These are phyloP conservation scores for Zhuqinia jingwanae DNA, from an alignment of 2,888 invertebrate species.

Conservation along the genomic window DNA sequence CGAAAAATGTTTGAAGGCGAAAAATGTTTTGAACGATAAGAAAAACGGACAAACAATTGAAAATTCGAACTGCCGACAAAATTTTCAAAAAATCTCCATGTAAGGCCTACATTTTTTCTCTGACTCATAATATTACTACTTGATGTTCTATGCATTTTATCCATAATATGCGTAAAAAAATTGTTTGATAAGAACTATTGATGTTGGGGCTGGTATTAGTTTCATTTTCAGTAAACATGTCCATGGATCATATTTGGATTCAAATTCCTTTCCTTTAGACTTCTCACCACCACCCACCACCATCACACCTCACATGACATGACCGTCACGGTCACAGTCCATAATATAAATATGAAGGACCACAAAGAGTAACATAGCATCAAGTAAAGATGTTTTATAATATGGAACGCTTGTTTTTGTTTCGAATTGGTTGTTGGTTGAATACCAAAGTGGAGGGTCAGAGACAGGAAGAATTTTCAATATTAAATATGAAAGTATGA, in stretches of 20 bases:
- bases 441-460: too few species aligned
- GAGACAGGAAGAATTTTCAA: too few species aligned
- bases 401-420: too few species aligned
- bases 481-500: too few species aligned
- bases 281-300: not conserved
- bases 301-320: too few species aligned
- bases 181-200: conserved; percentile 29
- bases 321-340: not conserved
- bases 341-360: not conserved
- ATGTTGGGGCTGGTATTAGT: not conserved
- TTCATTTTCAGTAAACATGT: not conserved
- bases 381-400: too few species aligned
- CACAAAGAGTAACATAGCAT: not conserved
- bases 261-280: too few species aligned
- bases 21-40: too few species aligned
- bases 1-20: too few species aligned
- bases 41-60: too few species aligned
- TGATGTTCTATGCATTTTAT: conserved; percentile 14
- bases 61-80: not conserved
- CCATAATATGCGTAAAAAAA: conserved; percentile 43
- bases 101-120: conserved; percentile 19
- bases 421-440: too few species aligned
- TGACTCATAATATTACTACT: not conserved
- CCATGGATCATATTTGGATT: too few species aligned
- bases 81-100: conserved; percentile 45